phyloP scores from a whole-genome alignment of 2,888 invertebrate genomes.

The Alviniconcha strummeri region DNA sequence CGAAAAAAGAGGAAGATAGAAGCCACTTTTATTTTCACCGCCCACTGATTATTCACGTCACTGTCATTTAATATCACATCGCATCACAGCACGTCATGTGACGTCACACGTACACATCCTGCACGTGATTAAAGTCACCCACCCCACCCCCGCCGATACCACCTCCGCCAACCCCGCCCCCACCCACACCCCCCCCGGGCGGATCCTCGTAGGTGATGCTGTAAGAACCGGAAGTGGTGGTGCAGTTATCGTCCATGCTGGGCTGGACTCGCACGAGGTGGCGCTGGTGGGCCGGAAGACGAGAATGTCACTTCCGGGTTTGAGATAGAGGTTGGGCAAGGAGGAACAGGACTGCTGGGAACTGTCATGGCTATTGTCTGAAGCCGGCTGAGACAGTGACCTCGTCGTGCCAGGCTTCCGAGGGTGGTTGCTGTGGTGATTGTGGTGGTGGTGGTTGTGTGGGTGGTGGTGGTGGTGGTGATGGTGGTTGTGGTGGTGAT shows the following conservation, averaged over 20 bases:
- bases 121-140: constrained; percentile 29
- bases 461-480: not conserved
- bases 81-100: not conserved
- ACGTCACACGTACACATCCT: constrained; percentile 41
- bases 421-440: not conserved
- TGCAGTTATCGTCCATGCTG: constrained; percentile 41
- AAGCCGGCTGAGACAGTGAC: constrained; percentile 21
- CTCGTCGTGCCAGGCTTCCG: not conserved
- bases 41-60: not conserved
- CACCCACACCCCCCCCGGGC: not conserved
- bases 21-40: too few relatives aligned
- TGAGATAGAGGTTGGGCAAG: constrained; percentile 34
- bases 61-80: not conserved
- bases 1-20: too few relatives aligned
- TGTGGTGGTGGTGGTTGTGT: not conserved
- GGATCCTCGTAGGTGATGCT: constrained; percentile 38
- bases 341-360: constrained; percentile 34
- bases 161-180: not conserved
- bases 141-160: not conserved
- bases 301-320: constrained; percentile 31
- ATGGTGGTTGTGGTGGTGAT: not conserved
- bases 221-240: constrained; percentile 43
- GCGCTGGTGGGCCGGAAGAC: constrained; percentile 37
- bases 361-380: constrained; percentile 35
- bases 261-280: constrained; percentile 36